Conservation (phyloP, 2,888 invertebrate genomes). For the Hirtodrosophila cameraria region DNA sequence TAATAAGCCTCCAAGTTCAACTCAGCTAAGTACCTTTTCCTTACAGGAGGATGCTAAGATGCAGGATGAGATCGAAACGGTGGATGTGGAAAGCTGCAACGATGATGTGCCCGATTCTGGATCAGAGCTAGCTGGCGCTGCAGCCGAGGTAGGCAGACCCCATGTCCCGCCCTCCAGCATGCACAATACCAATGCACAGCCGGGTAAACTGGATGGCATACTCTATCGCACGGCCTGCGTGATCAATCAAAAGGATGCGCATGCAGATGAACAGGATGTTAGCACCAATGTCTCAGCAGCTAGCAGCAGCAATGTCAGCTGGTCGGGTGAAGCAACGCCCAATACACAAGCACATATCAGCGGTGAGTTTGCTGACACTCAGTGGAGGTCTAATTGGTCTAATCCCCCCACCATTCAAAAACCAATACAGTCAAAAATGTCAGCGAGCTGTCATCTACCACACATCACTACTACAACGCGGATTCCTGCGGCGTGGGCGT, state of each 20-base stretch:
- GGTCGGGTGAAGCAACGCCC: slow-evolving; percentile 60
- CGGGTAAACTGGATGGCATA: slow-evolving; percentile 82
- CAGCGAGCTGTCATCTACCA: slow-evolving; percentile 83
- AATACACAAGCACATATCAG: slow-evolving; percentile 80
- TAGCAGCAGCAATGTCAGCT: slow-evolving; percentile 61
- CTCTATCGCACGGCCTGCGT: slow-evolving; percentile 83
- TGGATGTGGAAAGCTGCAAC: slow-evolving; percentile 87
- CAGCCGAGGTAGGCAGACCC: slow-evolving; percentile 16
- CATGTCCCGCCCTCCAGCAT: slow-evolving; percentile 58
- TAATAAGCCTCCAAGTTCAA: neutral
- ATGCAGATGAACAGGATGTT: slow-evolving; percentile 79
- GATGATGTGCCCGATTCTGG: slow-evolving; percentile 84
- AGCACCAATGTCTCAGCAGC: slow-evolving; percentile 75
- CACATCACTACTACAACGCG: slow-evolving; percentile 83
- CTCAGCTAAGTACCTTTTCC: neutral
- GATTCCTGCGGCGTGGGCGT: slow-evolving; percentile 81
- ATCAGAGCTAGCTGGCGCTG: slow-evolving; percentile 71
- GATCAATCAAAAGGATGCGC: slow-evolving; percentile 80
- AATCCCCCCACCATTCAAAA: neutral
- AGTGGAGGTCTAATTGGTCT: slow-evolving; percentile 12
- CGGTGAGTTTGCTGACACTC: slow-evolving; percentile 55
- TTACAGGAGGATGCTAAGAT: slow-evolving; percentile 73
- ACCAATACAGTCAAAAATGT: slow-evolving; percentile 80
- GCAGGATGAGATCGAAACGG: slow-evolving; percentile 88
- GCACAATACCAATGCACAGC: slow-evolving; percentile 80